Evolutionary conservation across 2,888 invertebrate species (phyloP).

Genomic region (Dryococelus australis): DNA sequence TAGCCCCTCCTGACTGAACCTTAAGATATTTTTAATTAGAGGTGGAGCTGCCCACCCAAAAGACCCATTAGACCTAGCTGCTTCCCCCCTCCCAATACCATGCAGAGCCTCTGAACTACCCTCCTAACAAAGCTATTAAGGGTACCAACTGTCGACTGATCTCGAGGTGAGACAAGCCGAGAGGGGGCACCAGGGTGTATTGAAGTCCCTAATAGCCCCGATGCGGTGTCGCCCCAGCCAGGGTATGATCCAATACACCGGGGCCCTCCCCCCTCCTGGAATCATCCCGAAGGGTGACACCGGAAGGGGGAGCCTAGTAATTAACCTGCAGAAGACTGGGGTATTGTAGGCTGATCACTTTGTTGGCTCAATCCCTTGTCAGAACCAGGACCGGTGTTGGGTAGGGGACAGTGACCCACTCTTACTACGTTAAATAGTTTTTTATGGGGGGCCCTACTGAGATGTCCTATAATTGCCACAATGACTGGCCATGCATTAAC

Average conservation of each 20-base stretch:
- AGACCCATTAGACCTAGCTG: neutral
- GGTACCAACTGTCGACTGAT: neutral
- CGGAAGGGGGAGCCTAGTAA: neutral
- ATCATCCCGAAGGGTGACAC: neutral
- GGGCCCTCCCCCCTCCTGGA: neutral
- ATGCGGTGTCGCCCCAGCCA: neutral
- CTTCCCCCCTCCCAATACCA: neutral
- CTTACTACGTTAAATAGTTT: neutral
- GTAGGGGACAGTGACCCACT: neutral
- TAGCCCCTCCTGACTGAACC: neutral
- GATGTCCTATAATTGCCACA: neutral
- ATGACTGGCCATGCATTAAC: neutral
- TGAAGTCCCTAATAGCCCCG: neutral
- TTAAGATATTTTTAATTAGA: neutral
- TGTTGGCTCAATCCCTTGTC: neutral
- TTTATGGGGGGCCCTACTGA: neutral
- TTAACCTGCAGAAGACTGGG: neutral
- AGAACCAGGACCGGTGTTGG: neutral
- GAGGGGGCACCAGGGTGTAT: neutral
- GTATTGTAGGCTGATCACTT: neutral
- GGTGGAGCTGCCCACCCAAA: neutral
- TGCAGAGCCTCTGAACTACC: neutral
- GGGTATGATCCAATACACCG: neutral
- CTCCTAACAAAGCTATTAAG: constrained; percentile 10
- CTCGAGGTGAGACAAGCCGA: neutral